Percentiles rank a stretch among this genome's conserved stretches.
Evolutionary conservation across 2,888 invertebrate species (phyloP).

Genomic region (Synergus laeviventris): DNA sequence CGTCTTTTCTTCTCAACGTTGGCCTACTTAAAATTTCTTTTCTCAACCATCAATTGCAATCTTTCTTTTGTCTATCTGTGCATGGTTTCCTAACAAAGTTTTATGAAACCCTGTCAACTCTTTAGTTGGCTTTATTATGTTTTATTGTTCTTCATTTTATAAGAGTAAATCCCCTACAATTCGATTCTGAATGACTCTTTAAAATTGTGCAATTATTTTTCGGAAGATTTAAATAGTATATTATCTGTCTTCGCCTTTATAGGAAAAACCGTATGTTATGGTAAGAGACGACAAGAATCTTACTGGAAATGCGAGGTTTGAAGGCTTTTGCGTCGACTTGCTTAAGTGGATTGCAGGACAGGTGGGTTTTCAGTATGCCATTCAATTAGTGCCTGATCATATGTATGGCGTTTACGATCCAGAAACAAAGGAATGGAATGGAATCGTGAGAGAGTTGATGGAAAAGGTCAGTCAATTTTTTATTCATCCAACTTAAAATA

Average conservation of each 20-base stretch:
- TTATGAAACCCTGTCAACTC: too few species aligned
- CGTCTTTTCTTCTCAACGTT: too few species aligned
- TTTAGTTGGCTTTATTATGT: too few species aligned
- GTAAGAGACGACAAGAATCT: constrained; percentile 89
- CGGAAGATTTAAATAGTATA: too few species aligned
- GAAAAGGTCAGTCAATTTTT: constrained; percentile 82
- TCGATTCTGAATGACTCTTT: too few species aligned
- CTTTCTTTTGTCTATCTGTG: too few species aligned
- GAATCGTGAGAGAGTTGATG: constrained; percentile 90
- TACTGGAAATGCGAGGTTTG: constrained; percentile 91
- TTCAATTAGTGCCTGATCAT: constrained; percentile 89
- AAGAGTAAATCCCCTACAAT: too few species aligned
- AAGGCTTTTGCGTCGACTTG: constrained; percentile 95
- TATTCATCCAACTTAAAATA: not conserved
- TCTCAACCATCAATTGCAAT: too few species aligned
- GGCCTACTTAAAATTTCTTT: too few species aligned
- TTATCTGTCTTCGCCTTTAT: constrained; percentile 48
- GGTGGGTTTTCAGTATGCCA: constrained; percentile 92
- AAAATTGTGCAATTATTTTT: too few species aligned
- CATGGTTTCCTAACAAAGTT: too few species aligned
- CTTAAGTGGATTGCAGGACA: constrained; percentile 88
- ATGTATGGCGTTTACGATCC: constrained; percentile 94
- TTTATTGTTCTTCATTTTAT: too few species aligned
- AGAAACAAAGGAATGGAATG: constrained; percentile 92
- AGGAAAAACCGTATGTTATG: constrained; percentile 96